Conservation (phyloP, 2,797 vertebrate species). For the Gallinago solitaria region DNA sequence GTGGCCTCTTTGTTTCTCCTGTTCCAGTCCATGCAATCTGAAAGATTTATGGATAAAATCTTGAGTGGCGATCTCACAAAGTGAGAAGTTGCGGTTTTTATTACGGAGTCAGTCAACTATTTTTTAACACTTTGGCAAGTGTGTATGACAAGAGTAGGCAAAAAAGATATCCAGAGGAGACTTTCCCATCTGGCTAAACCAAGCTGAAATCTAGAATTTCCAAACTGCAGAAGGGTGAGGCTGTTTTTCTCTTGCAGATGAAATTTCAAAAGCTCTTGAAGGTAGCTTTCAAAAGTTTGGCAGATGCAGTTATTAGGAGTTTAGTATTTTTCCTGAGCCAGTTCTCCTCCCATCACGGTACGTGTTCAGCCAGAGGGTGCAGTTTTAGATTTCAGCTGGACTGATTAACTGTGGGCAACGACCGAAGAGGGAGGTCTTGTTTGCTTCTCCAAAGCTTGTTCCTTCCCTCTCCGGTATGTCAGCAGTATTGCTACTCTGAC, state of each 20-base stretch:
- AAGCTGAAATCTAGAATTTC: background rate
- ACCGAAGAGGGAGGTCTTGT: background rate
- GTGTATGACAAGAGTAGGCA: background rate
- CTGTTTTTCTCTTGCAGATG: background rate
- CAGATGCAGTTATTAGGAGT: background rate
- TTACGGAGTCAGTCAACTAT: background rate
- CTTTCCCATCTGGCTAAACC: background rate
- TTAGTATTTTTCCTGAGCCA: background rate
- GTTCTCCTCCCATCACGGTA: background rate
- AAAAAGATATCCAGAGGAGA: background rate
- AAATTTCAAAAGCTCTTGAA: conserved; percentile 1
- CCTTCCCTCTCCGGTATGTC: background rate
- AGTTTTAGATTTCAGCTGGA: background rate
- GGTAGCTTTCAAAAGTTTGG: conserved; percentile 7
- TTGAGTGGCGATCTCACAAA: background rate
- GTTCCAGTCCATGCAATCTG: background rate
- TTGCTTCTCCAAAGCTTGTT: conserved; percentile 7
- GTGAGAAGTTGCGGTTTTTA: background rate
- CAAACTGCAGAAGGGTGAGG: background rate
- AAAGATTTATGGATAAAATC: background rate
- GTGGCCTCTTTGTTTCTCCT: background rate
- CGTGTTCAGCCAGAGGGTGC: background rate
- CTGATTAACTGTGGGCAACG: background rate
- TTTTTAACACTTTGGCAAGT: conserved; percentile 6
- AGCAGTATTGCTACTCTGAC: conserved; percentile 4